phyloP scores from a whole-genome alignment of 2,888 invertebrate species.

The Sinotaia quadrata region DNA sequence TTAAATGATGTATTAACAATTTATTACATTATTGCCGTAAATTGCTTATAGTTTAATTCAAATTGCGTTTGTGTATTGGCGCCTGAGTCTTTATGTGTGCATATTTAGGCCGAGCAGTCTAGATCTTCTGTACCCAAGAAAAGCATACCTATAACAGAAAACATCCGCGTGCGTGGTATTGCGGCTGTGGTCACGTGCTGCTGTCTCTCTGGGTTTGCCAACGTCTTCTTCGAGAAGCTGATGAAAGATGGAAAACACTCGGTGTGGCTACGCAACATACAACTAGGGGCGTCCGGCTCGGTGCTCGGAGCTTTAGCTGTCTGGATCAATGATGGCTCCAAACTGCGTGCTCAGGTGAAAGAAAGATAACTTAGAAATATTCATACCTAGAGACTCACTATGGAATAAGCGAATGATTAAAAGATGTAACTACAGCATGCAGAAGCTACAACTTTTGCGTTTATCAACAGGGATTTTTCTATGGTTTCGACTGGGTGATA shows the following conservation, averaged over 20 bases:
- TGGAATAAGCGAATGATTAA: no score
- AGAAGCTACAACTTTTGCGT: slow-evolving; percentile 51
- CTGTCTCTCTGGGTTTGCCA: slow-evolving; percentile 75
- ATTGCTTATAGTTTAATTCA: no score
- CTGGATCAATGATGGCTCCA: slow-evolving; percentile 19
- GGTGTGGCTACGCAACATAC: slow-evolving; percentile 74
- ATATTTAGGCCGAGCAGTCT: no score
- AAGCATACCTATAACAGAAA: no score
- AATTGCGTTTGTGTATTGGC: no score
- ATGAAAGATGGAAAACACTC: slow-evolving; percentile 73
- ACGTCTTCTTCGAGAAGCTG: slow-evolving; percentile 76
- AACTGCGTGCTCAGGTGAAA: slow-evolving; percentile 14
- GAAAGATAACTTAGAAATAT: no score
- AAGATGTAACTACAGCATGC: background rate
- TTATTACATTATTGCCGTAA: no score
- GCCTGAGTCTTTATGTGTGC: no score
- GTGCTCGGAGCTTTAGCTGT: slow-evolving; percentile 28
- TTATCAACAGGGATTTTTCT: slow-evolving; percentile 81
- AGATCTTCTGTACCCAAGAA: background rate
- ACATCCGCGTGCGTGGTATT: slow-evolving; percentile 64
- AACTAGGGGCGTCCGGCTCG: slow-evolving; percentile 67
- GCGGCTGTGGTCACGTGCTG: slow-evolving; percentile 73
- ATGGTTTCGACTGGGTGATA: slow-evolving; percentile 78
- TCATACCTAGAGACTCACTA: no score
- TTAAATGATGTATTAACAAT: no score